phyloP scores from a whole-genome alignment of 1,140 invertebrate genomes.

The Euura lappo region DNA sequence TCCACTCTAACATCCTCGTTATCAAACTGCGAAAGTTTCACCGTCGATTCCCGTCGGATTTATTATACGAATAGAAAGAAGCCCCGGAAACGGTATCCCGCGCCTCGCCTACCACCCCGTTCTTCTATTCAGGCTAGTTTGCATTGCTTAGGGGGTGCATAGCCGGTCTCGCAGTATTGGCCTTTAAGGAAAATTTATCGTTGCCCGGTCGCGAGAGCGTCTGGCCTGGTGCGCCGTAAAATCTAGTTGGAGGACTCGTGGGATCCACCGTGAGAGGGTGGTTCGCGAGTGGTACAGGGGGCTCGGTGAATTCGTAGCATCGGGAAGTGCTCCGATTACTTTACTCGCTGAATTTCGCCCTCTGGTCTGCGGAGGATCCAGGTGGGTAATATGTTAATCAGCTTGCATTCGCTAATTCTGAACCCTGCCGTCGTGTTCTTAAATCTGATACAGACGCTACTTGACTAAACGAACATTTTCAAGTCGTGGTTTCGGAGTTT shows the following conservation, averaged over 20 bases:
- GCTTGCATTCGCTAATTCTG: not conserved
- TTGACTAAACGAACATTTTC: too few relatives aligned
- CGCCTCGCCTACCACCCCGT: too few relatives aligned
- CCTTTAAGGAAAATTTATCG: slow-evolving; percentile 5
- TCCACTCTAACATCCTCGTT: not conserved
- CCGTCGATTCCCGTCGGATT: not conserved
- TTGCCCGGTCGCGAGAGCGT: not conserved
- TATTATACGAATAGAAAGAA: not conserved
- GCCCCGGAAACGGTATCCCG: not conserved
- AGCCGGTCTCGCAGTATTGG: not conserved
- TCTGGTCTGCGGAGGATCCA: slow-evolving; percentile 21
- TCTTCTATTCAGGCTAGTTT: not conserved
- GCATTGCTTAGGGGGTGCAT: not conserved
- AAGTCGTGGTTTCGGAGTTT: too few relatives aligned
- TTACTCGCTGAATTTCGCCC: slow-evolving; percentile 34
- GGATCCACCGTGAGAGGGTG: not conserved
- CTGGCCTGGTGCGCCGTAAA: slow-evolving; percentile 2
- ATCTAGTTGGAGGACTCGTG: slow-evolving; percentile 6
- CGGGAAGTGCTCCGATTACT: not conserved
- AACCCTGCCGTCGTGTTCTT: not conserved
- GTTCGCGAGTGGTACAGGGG: not conserved
- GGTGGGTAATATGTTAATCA: not conserved
- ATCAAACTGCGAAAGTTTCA: not conserved
- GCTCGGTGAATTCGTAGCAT: slow-evolving; percentile 1
- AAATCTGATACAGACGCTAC: too few relatives aligned